These are phyloP conservation scores for Archocentrus centrarchus DNA, from an alignment of 2,113 vertebrate genomes.

Conservation along the genomic window DNA sequence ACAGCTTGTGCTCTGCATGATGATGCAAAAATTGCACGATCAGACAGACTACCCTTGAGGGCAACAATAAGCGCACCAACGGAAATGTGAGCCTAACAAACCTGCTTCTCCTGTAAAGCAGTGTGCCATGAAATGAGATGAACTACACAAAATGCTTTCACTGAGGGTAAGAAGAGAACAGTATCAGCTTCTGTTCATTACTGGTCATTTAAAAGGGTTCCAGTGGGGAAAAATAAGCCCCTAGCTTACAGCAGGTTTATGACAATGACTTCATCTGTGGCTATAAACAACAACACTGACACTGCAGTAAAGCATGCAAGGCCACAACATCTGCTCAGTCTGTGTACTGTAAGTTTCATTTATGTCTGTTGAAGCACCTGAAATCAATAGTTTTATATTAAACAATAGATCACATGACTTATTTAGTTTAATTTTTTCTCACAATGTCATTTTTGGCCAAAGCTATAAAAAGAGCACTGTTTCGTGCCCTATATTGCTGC, in stretches of 20 bases:
- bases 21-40: constrained; percentile 38
- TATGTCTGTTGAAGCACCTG: neutral
- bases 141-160: constrained; percentile 19
- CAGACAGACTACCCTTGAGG: neutral
- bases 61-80: neutral
- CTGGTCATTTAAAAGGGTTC: neutral
- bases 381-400: neutral
- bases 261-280: constrained; percentile 65
- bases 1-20: neutral
- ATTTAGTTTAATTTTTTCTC: too few species aligned
- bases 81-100: constrained; percentile 16
- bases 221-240: constrained; percentile 28
- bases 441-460: too few species aligned
- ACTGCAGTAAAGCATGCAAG: neutral
- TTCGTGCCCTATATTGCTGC: too few species aligned
- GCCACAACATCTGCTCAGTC: neutral
- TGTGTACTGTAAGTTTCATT: neutral
- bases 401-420: neutral
- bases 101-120: constrained; percentile 1
- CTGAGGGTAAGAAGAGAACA: constrained; percentile 36
- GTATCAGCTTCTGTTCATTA: constrained; percentile 20
- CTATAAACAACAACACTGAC: constrained; percentile 43
- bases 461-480: too few species aligned
- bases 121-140: neutral
- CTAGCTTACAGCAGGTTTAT: constrained; percentile 47